Conservation (phyloP, 2,113 vertebrate species). For the Gadus chalcogrammus region DNA sequence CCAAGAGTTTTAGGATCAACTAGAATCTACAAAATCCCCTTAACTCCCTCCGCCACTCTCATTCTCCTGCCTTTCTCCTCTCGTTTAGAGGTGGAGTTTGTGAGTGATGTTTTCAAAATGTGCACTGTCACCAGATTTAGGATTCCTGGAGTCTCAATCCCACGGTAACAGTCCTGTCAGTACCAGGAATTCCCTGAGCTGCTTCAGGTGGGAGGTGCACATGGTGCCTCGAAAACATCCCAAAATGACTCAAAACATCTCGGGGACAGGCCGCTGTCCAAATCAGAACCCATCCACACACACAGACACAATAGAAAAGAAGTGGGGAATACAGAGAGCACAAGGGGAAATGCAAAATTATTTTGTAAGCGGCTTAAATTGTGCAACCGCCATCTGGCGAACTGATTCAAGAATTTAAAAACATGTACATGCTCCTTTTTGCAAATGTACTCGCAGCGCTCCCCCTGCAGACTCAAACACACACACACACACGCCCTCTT, state of each 20-base stretch:
- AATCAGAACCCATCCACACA: too few relatives aligned
- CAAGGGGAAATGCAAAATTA: slow-evolving; percentile 11
- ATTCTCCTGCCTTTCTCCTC: neutral
- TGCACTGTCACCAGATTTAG: neutral
- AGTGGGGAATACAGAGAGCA: too few relatives aligned
- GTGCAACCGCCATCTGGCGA: slow-evolving; percentile 66
- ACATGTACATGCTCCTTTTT: slow-evolving; percentile 44
- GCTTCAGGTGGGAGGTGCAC: too few relatives aligned
- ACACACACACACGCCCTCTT: neutral
- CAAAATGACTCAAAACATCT: too few relatives aligned
- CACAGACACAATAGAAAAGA: too few relatives aligned
- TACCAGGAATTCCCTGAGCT: too few relatives aligned
- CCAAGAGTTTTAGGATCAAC: too few relatives aligned
- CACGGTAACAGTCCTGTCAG: too few relatives aligned
- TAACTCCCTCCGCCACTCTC: neutral
- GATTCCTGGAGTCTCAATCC: neutral
- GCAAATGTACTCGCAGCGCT: neutral
- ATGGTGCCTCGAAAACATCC: too few relatives aligned
- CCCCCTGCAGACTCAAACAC: neutral
- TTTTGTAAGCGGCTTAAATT: slow-evolving; percentile 60
- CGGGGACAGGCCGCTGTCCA: too few relatives aligned
- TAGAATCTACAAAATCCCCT: neutral
- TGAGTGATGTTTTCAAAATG: slow-evolving; percentile 40
- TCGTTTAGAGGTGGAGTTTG: slow-evolving; percentile 22
- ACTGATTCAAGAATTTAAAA: slow-evolving; percentile 51